Percentiles rank a stretch among this genome's conserved stretches.
Evolutionary conservation across 1,140 invertebrate species (phyloP).

Genomic region (Patella vulgata): DNA sequence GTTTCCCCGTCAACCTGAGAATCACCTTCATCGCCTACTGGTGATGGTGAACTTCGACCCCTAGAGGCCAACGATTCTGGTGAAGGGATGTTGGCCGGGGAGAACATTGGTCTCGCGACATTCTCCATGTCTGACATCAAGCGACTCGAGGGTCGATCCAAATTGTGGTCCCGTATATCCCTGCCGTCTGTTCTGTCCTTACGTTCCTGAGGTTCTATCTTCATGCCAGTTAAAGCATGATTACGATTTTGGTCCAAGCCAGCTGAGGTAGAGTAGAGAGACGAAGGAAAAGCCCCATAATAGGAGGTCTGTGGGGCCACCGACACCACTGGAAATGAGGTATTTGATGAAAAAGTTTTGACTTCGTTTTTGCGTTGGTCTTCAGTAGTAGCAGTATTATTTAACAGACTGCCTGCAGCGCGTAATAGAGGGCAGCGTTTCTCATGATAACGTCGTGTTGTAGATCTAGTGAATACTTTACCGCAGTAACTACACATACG

Average conservation of each 20-base stretch:
- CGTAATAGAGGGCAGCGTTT: slow-evolving; percentile 54
- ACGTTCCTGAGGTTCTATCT: slow-evolving; percentile 1
- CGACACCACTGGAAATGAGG: slow-evolving; percentile 8
- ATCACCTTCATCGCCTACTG: no score
- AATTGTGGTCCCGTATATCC: background rate
- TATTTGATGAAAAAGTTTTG: slow-evolving; percentile 2
- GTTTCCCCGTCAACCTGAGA: no score
- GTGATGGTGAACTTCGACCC: no score
- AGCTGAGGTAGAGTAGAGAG: slow-evolving; percentile 13
- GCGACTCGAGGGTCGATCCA: background rate
- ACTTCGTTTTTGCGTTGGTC: background rate
- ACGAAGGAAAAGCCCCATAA: slow-evolving; percentile 5
- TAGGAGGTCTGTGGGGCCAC: slow-evolving; percentile 1
- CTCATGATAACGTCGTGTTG: slow-evolving; percentile 60
- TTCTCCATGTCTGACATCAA: slow-evolving; percentile 3
- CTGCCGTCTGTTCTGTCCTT: background rate
- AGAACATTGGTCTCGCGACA: background rate
- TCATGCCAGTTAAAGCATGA: slow-evolving; percentile 1
- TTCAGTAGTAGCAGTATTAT: slow-evolving; percentile 20
- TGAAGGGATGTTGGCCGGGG: background rate
- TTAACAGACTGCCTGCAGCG: slow-evolving; percentile 49
- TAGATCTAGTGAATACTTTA: slow-evolving; percentile 61
- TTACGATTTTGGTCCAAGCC: slow-evolving; percentile 7
- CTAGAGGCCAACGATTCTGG: background rate
- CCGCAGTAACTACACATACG: slow-evolving; percentile 58